These are phyloP conservation scores for Misgurnus mizolepis DNA, from an alignment of 2,113 vertebrate genomes.

Conservation along the genomic window DNA sequence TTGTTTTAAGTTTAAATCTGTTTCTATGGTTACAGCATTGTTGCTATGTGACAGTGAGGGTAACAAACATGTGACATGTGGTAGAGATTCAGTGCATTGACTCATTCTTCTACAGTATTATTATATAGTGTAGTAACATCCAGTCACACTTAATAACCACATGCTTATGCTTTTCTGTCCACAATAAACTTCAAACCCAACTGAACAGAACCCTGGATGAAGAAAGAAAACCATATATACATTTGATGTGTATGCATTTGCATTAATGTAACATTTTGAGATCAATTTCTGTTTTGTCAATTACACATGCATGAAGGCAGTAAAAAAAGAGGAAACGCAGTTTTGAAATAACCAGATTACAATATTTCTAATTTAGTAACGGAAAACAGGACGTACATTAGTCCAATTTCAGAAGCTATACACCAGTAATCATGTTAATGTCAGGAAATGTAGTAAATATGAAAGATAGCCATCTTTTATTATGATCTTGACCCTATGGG, in stretches of 20 bases:
- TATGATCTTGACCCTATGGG: not conserved
- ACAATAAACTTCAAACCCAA: too few species aligned
- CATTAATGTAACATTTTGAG: too few species aligned
- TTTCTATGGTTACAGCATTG: conserved; percentile 69
- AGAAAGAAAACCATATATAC: not conserved
- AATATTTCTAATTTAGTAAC: not conserved
- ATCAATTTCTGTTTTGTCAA: too few species aligned
- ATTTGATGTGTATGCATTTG: too few species aligned
- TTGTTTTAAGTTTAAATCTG: conserved; percentile 65
- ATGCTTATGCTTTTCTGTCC: too few species aligned
- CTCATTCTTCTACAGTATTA: conserved; percentile 29
- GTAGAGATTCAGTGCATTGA: conserved; percentile 34
- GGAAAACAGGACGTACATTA: not conserved
- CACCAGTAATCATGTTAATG: too few species aligned
- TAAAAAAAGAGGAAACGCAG: too few species aligned
- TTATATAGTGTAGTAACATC: conserved; percentile 14
- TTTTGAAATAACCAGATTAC: too few species aligned
- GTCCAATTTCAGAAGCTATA: not conserved
- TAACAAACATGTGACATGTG: conserved; percentile 48
- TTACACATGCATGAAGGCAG: too few species aligned
- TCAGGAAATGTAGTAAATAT: too few species aligned
- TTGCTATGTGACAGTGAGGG: conserved; percentile 68
- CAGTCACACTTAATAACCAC: not conserved
- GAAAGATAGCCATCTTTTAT: not conserved
- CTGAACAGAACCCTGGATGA: not conserved